Evolutionary conservation across 2,797 vertebrate species (phyloP), one percentile per base, ranked within the genome.

Genomic region (Ceryle rudis): DNA sequence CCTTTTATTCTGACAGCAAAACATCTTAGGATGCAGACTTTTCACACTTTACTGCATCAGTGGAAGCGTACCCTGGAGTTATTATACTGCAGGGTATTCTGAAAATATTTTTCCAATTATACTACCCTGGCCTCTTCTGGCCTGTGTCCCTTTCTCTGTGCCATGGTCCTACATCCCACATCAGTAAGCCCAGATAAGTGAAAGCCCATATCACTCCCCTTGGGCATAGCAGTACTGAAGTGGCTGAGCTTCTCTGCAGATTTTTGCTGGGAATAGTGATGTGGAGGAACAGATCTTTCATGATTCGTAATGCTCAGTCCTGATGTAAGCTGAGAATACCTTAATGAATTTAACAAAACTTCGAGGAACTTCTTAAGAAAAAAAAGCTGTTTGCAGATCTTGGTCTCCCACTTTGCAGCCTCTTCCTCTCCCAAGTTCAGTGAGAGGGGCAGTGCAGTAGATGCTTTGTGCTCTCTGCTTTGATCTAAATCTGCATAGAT

Each of bases 11-110:
- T 78, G 69, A 14, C 57, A 72, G 41, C 18, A 87, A 11, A 94
- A 44, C 2, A 0, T 33, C 21, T 81, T n/a, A 31, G 0, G 2
- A 33, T 2, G 1, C 33, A 49, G 26, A 25, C 25, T 60, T 86
- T 74, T 62, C 39, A 81, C 22, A 21, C 29, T 57, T 44, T 13
- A 61, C 23, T 86, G 64, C 74, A 54, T 57, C 41, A 52, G 35
- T 74, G 73, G 17, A 80, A 78, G 41, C 60, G 21, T 60, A 33
- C 26, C 3, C 11, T 77, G 44, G 16, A 70, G 28, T 55, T 70
- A 14, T 5, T 52, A 31, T 14, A 17, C 25, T 66, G 26, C 23
- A 44, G 9, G 37, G 6, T 77, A 28, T 78, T 81, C 58, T 61
- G 64, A 23, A 84, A 91, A 66, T 39, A 22, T 11, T 66, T 29